Evolutionary conservation across 2,113 vertebrate genomes (phyloP), one percentile per base, ranked within the genome.

Genomic region (Pedionomus torquatus): DNA sequence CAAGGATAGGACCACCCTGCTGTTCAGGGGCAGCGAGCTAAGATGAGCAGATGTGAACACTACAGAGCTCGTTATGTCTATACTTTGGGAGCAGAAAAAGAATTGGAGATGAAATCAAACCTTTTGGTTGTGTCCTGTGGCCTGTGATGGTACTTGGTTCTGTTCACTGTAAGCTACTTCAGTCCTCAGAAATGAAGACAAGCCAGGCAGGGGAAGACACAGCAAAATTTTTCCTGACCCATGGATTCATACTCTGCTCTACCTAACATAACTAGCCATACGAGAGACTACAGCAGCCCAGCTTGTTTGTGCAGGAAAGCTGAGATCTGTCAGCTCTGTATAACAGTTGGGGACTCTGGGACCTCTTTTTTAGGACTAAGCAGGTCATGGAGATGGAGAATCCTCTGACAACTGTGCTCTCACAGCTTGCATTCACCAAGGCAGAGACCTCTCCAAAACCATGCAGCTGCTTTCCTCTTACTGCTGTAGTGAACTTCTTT

Each of bases 41-140:
- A 72, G 7, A 4, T 51, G 28, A 17, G 18, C 1, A 1, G 17
- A 44, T 0, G 0, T n/a, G 44, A 46, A 43, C 4, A 3, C 23
- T 66, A 44, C 57, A 64, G 33, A 79, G 48, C 39, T 79, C 9
- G 28, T 79, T 68, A 68, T 21, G 39, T 26, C 63, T 68, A 10
- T 43, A 41, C 51, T 80, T 75, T 30, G 18, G 39, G 43, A 90
- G 7, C 13, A 83, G 20, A 86, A 95, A 64, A 33, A 69, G 19
- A 91, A 49, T 2, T 46, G 41, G 41, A 52, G 44, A 37, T 37
- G 33, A 81, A 90, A 74, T 11, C 17, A 65, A 80, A 8, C 44
- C 18, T 65, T 84, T 17, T 60, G 48, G 8, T 7, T 90, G 33
- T 79, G 71, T 79, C 52, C 33, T 2, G 2, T 75, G 17, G 43